Evolutionary conservation across 1,140 invertebrate species (phyloP), one percentile per base, ranked within the genome.

Genomic region (Drosophila orena): DNA sequence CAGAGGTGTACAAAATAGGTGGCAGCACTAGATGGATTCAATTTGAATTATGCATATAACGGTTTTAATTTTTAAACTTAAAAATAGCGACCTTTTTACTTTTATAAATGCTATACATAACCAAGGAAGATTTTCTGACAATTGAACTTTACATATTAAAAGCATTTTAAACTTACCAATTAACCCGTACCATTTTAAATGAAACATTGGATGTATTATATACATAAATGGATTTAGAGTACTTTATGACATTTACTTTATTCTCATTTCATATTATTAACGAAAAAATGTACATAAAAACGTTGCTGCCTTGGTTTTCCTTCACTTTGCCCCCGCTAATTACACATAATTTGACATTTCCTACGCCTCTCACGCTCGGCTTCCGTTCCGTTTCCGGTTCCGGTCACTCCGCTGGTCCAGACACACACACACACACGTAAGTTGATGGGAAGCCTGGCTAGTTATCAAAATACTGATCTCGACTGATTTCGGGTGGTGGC

Each of bases 321-420:
- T 46, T 60, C 50, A 27, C 15, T 15, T 72, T 30, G 15, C 35
- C 20, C 22, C 27, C 49, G 47, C 40, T 70, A 70, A 70, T 57
- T 57, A 70, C 83, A 83, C 64, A 89, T 86, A 86, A 88, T 86
- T 86, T 86, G 83, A 86, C 83, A 57, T 88, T 83, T 80, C 70
- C 83, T 61, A 74, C 71, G 74, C 59, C 72, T 71, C 30, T 30
- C 8, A 30, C 30, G 30, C 30, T 30, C 30, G 7, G 8, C 43
- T 40, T 37, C 40, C 24, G 30, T 40, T 37, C 40, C 24, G 30
- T 46, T 40, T 37, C 40, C 24, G 49, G 30, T 12, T 14, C 20
- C 34, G 30, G n/a, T 34, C 54, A 49, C 47, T 59, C 40, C 42
- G 11, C 37, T 42, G 24, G 34, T 60, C 37, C 69, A 80, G 46